Evolutionary conservation across 2,113 vertebrate genomes (phyloP).

Genomic region (Calyptomena viridis): DNA sequence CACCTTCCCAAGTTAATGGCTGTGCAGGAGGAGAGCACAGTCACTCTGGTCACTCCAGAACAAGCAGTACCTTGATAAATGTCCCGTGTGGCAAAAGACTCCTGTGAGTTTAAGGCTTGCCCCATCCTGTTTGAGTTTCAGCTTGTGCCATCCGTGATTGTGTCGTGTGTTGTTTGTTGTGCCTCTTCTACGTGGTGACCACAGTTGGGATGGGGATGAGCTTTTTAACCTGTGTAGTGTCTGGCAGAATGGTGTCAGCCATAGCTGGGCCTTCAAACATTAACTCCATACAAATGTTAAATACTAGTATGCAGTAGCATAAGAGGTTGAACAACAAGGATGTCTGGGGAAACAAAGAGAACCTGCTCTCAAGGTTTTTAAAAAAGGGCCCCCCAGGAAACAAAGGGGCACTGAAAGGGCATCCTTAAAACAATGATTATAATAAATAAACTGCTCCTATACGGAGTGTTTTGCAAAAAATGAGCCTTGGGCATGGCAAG

Average conservation of each 20-base stretch:
- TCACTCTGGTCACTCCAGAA: not conserved
- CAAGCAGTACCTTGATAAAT: not conserved
- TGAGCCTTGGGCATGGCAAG: not conserved
- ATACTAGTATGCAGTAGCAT: not conserved
- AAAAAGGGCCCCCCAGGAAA: not conserved
- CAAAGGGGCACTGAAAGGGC: not conserved
- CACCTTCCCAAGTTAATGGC: not conserved
- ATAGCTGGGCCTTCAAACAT: not conserved
- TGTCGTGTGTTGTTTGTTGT: fast-evolving
- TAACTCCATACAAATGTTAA: not conserved
- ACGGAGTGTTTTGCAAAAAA: not conserved
- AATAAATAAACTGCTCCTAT: not conserved
- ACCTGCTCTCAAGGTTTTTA: not conserved
- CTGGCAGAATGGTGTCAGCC: not conserved
- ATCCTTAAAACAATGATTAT: not conserved
- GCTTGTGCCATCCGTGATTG: not conserved
- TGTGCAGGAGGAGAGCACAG: not conserved
- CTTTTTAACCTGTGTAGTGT: not conserved
- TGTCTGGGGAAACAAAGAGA: not conserved
- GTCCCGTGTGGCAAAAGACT: not conserved
- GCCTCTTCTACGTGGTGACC: not conserved
- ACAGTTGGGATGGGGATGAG: fast-evolving
- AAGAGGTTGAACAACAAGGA: not conserved
- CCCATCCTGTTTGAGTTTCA: fast-evolving
- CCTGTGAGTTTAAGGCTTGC: not conserved